Percentiles rank a stretch among this genome's conserved stretches.
Conservation (phyloP, 2,797 vertebrate species). For the Tamandua tetradactyla region DNA sequence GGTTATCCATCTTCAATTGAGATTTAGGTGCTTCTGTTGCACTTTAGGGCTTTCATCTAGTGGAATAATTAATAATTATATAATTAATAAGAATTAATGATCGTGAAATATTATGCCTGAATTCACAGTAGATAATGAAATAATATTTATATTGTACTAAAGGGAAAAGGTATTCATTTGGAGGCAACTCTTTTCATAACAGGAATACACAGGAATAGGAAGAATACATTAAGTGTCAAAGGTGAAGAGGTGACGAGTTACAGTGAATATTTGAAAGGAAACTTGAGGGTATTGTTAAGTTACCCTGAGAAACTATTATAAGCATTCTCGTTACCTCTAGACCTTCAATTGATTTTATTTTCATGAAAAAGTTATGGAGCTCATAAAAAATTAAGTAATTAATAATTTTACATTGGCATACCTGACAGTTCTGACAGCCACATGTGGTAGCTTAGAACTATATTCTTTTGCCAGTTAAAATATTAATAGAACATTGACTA, state of each 20-base stretch:
- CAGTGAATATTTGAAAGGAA: neutral
- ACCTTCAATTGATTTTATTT: constrained; percentile 60
- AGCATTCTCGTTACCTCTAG: constrained; percentile 52
- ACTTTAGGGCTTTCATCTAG: neutral
- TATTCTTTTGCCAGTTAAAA: constrained; percentile 80
- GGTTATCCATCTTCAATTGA: constrained; percentile 27
- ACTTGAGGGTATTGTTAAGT: neutral
- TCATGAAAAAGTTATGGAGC: constrained; percentile 69
- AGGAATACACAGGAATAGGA: neutral
- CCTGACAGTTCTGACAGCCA: constrained; percentile 66
- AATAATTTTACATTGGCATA: constrained; percentile 64
- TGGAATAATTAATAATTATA: neutral
- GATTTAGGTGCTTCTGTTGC: constrained; percentile 13
- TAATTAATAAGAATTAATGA: constrained; percentile 32
- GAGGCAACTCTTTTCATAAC: neutral
- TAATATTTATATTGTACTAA: neutral
- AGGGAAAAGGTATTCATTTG: neutral
- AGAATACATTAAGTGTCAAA: neutral
- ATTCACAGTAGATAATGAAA: neutral
- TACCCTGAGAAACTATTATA: neutral
- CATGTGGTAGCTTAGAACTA: constrained; percentile 73
- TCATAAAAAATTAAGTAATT: constrained; percentile 67
- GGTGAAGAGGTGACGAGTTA: neutral
- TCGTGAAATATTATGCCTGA: neutral
- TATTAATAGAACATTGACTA: constrained; percentile 84